Percentiles rank a stretch among this genome's conserved stretches.
phyloP scores from a whole-genome alignment of 2,888 invertebrate species.

The Venusia cambrica region DNA sequence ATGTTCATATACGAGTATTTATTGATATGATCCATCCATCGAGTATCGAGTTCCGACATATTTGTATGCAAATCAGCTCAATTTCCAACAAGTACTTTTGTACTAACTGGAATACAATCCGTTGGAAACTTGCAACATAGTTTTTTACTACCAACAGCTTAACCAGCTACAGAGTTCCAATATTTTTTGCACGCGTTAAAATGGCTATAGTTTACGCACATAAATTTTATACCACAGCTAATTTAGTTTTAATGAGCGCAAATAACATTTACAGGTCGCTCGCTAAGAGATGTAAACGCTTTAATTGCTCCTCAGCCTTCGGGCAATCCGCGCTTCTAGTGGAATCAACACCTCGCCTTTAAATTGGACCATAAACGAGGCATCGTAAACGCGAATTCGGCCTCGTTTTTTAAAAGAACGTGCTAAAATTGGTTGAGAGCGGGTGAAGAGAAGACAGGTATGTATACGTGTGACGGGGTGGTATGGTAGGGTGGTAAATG shows the following conservation, averaged over 20 bases:
- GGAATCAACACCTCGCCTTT: conserved; percentile 62
- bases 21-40: no score
- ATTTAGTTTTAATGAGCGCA: conserved; percentile 68
- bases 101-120: no score
- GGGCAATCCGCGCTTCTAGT: conserved; percentile 45
- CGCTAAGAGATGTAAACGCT: conserved; percentile 66
- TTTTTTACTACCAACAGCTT: conserved; percentile 8
- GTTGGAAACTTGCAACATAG: conserved; percentile 8
- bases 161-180: conserved; percentile 52
- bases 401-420: conserved; percentile 36
- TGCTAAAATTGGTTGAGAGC: conserved; percentile 42
- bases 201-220: conserved; percentile 54
- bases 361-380: conserved; percentile 46
- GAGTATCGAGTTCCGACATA: no score
- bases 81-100: no score
- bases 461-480: conserved; percentile 51
- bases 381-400: conserved; percentile 39
- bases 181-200: conserved; percentile 53
- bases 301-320: conserved; percentile 61
- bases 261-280: conserved; percentile 73
- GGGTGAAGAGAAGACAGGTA: conserved; percentile 61
- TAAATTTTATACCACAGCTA: conserved; percentile 67
- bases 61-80: no score
- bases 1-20: no score
- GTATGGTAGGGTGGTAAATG: conserved; percentile 71